Conservation (phyloP, 2,113 vertebrate genomes). For the Origma solitaria region DNA sequence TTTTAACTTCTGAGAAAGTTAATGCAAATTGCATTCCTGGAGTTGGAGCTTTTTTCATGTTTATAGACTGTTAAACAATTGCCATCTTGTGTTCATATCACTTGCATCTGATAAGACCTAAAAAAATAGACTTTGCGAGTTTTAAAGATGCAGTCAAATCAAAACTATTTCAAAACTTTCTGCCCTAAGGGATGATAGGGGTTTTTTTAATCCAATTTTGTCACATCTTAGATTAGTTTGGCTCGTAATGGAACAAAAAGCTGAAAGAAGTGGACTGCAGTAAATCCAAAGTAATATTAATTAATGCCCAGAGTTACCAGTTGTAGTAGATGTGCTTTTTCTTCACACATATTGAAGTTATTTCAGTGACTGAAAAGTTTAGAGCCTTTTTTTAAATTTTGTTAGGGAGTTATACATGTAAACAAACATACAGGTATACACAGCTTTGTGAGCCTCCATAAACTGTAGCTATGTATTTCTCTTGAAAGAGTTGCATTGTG, state of each 20-base stretch:
- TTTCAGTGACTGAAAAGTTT: neutral
- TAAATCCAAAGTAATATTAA: neutral
- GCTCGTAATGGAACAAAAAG: neutral
- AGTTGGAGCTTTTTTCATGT: neutral
- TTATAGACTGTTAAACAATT: neutral
- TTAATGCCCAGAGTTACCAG: neutral
- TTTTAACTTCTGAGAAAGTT: neutral
- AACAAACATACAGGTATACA: neutral
- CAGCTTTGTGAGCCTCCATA: neutral
- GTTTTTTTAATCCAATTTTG: neutral
- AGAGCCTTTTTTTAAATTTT: neutral
- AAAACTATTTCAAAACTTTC: neutral
- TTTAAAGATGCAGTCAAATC: neutral
- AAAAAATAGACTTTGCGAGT: neutral
- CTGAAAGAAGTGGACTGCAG: neutral
- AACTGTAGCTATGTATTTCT: neutral
- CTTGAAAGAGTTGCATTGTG: neutral
- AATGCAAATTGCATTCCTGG: neutral
- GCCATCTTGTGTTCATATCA: neutral
- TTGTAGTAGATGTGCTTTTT: neutral
- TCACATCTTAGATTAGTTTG: neutral
- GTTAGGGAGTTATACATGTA: fast-evolving
- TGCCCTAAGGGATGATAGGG: neutral
- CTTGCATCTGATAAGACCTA: neutral
- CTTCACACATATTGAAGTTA: neutral